phyloP scores from a whole-genome alignment of 2,888 invertebrate genomes.

The Oasisia sp. region DNA sequence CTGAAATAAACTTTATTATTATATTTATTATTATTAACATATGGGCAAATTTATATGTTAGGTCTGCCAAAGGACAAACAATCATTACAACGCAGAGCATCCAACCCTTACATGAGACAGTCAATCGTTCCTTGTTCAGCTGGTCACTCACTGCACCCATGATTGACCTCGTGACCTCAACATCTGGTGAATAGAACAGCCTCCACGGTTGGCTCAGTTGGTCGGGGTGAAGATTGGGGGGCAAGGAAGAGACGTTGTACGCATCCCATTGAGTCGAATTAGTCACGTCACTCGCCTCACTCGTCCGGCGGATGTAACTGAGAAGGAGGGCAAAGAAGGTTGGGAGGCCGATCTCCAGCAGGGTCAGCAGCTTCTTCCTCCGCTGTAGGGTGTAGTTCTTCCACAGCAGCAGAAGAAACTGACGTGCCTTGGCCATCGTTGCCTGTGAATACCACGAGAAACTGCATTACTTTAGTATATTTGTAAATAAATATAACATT shows the following conservation, averaged over 20 bases:
- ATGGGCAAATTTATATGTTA: too few relatives aligned
- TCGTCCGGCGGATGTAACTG: conserved; percentile 77
- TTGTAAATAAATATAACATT: neutral
- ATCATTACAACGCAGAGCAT: neutral
- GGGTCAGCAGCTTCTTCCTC: conserved; percentile 76
- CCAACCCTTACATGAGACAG: neutral
- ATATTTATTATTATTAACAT: too few relatives aligned
- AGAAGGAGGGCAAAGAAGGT: conserved; percentile 70
- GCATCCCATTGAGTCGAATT: conserved; percentile 18
- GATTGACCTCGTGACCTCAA: conserved; percentile 7
- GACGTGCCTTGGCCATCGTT: conserved; percentile 34
- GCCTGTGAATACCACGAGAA: neutral
- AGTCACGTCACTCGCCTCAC: conserved; percentile 55
- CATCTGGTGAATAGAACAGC: conserved; percentile 25
- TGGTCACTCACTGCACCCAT: neutral
- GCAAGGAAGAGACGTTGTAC: neutral
- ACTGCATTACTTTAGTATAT: neutral
- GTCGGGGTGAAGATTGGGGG: neutral
- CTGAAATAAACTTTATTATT: too few relatives aligned
- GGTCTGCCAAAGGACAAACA: too few relatives aligned
- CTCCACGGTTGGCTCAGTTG: neutral
- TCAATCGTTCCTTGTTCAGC: neutral
- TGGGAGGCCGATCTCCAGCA: conserved; percentile 72
- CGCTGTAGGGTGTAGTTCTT: conserved; percentile 84
- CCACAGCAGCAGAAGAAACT: conserved; percentile 80